Conservation (phyloP, 1,140 invertebrate genomes). For the Diabrotica undecimpunctata region DNA sequence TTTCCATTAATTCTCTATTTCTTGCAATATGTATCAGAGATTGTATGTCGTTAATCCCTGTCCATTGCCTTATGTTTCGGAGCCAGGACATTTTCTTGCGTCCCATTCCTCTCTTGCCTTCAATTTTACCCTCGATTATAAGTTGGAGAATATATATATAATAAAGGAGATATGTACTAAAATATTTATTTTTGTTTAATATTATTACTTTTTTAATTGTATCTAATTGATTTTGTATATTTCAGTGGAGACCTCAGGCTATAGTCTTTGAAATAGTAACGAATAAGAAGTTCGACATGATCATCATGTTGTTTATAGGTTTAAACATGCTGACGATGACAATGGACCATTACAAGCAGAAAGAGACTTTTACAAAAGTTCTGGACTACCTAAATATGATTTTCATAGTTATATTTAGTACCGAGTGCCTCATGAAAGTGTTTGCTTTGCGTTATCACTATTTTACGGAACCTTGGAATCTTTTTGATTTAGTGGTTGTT, state of each 20-base stretch:
- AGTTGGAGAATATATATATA: too few species aligned
- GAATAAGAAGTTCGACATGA: conserved; percentile 98
- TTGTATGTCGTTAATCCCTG: too few species aligned
- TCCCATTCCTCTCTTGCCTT: too few species aligned
- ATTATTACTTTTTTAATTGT: too few species aligned
- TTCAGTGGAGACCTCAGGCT: conserved; percentile 91
- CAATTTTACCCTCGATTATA: too few species aligned
- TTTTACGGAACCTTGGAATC: conserved; percentile 99
- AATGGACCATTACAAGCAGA: conserved; percentile 91
- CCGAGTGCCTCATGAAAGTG: conserved; percentile 96
- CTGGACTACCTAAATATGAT: conserved; percentile 91
- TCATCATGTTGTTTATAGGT: conserved; percentile 98
- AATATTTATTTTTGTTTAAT: conserved; percentile 13
- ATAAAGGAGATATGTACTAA: too few species aligned
- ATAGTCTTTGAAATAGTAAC: conserved; percentile 96
- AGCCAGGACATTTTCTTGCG: too few species aligned
- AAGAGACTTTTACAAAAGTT: conserved; percentile 74
- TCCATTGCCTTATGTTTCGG: too few species aligned
- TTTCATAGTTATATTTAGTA: conserved; percentile 97
- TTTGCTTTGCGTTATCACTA: conserved; percentile 96
- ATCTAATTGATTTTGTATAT: background rate
- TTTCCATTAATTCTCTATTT: too few species aligned
- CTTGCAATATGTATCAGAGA: too few species aligned
- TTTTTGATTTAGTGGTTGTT: conserved; percentile 98
- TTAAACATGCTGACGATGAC: conserved; percentile 99